Evolutionary conservation across 2,113 vertebrate species (phyloP).

Genomic region (Ailurus styani): DNA sequence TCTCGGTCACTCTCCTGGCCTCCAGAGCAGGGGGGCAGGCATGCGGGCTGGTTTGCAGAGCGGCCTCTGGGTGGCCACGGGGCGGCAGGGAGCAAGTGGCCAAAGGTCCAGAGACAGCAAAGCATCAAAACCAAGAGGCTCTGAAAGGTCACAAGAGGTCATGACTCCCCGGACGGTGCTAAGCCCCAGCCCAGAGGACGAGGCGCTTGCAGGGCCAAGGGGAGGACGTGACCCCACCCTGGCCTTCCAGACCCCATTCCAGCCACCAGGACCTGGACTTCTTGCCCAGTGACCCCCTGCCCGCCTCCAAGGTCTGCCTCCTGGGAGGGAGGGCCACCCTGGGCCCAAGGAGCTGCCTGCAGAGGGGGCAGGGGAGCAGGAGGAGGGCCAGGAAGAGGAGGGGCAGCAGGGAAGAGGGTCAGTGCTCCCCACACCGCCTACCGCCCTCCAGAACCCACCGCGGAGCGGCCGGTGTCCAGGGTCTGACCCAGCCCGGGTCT

Average conservation of each 20-base stretch:
- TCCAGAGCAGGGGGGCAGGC: too few species aligned
- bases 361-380: background rate
- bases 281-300: background rate
- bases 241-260: background rate
- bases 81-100: background rate
- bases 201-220: accelerated
- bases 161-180: background rate
- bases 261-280: background rate
- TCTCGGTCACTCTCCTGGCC: background rate
- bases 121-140: background rate
- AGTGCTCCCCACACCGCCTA: background rate
- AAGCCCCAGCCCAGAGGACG: background rate
- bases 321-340: background rate
- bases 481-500: background rate
- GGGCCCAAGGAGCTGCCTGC: background rate
- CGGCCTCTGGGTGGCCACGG: background rate
- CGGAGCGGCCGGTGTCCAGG: background rate
- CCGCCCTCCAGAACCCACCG: background rate
- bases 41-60: background rate
- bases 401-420: background rate
- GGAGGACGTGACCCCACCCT: background rate
- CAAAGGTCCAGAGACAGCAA: background rate
- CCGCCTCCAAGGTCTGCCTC: background rate
- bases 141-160: background rate
- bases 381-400: background rate